Base-by-base conservation (phyloP, 2,888 invertebrate species). In the Gibbula magus region DNA sequence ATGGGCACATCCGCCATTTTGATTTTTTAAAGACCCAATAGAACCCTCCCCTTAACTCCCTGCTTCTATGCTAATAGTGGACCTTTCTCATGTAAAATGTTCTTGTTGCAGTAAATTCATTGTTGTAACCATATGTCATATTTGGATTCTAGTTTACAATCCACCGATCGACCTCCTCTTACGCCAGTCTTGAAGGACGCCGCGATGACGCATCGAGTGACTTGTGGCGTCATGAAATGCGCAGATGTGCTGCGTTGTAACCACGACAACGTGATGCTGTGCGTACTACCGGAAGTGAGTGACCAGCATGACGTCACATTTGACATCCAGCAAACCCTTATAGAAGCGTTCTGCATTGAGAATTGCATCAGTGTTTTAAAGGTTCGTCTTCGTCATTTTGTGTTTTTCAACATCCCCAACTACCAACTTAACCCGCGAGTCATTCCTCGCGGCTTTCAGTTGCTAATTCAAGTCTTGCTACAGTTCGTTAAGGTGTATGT, bases 271-370 rank as follows among this genome's bases (percentile, higher is more conserved):
- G 89, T 91, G 22, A 88, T 90, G 87, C 79, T 91, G 75, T 91
- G 91, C 76, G 80, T 91, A 32, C 82, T 91, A 53, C 89, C 91
- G 0, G 86, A 80, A 10, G 86, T 86, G 13, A 84, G 82, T n/a
- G 76, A 83, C n/a, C 79, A 83, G 13, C 85, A 87, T 32, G 90
- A 91, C 75, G 87, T 91, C 10, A 86, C 89, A 8, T 81, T 88
- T 73, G 87, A 89, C 67, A 91, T 91, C 45, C 89, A 90, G 51
- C 88, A 89, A 56, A 91, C 89, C 51, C 85, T 91, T 20, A 89
- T 91, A 20, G 90, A 91, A 77, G 91, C 91, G 0, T 91, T 89
- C 84, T 91, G 91, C 79, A 86, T 87, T 88, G 91, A 91, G 79
- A 89, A 90, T 52, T 88, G 88, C 78, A 90, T 91, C 75, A 76